Percentiles rank a stretch among this genome's conserved stretches.
phyloP scores from a whole-genome alignment of 2,797 vertebrate species.

The Syngnathus acus region DNA sequence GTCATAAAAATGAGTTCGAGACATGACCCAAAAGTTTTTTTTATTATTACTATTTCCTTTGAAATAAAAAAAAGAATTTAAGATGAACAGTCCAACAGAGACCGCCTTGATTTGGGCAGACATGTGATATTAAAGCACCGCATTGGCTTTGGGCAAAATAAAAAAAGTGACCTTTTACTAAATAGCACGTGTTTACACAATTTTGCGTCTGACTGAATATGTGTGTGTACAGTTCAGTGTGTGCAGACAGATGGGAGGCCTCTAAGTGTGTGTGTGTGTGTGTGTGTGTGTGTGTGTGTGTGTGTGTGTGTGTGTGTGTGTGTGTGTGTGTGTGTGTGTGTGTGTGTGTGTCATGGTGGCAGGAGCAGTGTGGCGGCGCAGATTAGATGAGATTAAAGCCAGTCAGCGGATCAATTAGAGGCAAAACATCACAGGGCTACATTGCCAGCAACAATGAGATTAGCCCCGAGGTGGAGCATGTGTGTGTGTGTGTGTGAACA shows the following conservation, averaged over 20 bases:
- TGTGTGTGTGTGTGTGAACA: slow-evolving; percentile 14
- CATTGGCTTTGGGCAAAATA: neutral
- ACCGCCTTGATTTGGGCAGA: neutral
- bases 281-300: slow-evolving; percentile 7
- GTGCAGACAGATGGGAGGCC: neutral
- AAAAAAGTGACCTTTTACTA: neutral
- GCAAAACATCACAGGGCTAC: slow-evolving; percentile 72
- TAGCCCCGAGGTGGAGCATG: slow-evolving; percentile 59
- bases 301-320: slow-evolving; percentile 9
- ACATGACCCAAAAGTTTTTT: too few relatives aligned
- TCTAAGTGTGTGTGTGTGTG: neutral
- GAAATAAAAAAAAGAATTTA: too few relatives aligned
- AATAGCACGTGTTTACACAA: slow-evolving; percentile 3
- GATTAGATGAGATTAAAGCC: slow-evolving; percentile 79
- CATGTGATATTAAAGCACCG: neutral
- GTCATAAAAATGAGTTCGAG: too few relatives aligned
- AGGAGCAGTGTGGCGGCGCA: slow-evolving; percentile 61
- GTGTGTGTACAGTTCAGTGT: neutral
- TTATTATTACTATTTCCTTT: too few relatives aligned
- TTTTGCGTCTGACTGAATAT: neutral
- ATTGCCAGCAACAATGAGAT: slow-evolving; percentile 68
- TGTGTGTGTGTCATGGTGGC: slow-evolving; percentile 43
- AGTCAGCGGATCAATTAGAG: slow-evolving; percentile 77
- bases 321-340: slow-evolving; percentile 7
- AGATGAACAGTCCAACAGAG: too few relatives aligned